Base-by-base conservation (phyloP, 2,888 invertebrate genomes). In the Leptinotarsa peninsularis region DNA sequence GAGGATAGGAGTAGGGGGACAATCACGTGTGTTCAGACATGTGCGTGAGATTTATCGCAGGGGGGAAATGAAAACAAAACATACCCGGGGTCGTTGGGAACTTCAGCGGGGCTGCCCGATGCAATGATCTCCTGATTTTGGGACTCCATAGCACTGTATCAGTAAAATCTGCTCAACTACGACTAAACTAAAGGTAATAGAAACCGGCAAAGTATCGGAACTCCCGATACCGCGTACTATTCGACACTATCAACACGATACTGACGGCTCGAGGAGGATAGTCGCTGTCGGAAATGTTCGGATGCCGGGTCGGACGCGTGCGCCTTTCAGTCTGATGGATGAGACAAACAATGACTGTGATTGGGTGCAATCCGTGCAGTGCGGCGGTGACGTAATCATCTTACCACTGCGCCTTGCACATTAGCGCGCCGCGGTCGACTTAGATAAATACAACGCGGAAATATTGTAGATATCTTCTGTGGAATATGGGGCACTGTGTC, bases 81-180 rank as follows among this genome's bases (percentile, higher is more conserved):
- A 89, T 94, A 96, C 96, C 96, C 96, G 89, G 96, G 96, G 91
- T 96, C 97, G 91, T 97, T 97, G 90, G 96, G 95, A 90, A 95
- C 95, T 91, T 96, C 96, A 82, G 95, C 94, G 87, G 95, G 94
- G 88, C 95, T 94, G 88, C 93, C 93, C 88, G 93, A 93, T 83
- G 91, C 90, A 84, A 91, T 92, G 89, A 93, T 92, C 89, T 95
- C 95, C 91, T 95, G 95, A 87, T 89, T 93, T 88, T 93, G 94
- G 89, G 93, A 91, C 91, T 94, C 94, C 94, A 94, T 94, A 67
- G 78, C 82, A 81, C 82, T 79, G 74, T 75, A 71, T 78, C 76
- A 76, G 75, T 77, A 69, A 71, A 75, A 72, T 80, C 79, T 81
- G 81, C 82, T 83, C 86, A 89, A 91, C 91, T 91, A 91, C 91